Evolutionary conservation across 2,113 vertebrate genomes (phyloP).

Genomic region (Bos indicus): DNA sequence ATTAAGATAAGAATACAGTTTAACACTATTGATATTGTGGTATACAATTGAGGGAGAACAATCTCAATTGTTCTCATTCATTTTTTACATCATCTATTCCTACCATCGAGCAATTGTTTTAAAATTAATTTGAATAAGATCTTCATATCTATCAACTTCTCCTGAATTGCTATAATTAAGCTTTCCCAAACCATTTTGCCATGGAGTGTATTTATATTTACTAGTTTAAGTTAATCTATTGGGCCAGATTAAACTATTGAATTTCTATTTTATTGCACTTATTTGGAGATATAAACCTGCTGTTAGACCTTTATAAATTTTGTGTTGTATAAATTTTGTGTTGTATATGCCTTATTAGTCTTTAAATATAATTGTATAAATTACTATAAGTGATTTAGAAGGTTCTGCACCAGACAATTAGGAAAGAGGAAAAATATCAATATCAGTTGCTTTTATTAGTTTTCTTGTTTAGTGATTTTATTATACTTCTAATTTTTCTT

Average conservation of each 20-base stretch:
- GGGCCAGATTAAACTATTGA: not conserved
- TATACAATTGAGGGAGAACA: not conserved
- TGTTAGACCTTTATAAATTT: not conserved
- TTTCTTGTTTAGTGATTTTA: not conserved
- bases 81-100: not conserved
- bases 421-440: not conserved
- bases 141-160: not conserved
- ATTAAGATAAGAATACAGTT: not conserved
- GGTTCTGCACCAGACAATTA: not conserved
- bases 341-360: not conserved
- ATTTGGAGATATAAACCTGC: not conserved
- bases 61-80: not conserved
- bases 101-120: not conserved
- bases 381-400: not conserved
- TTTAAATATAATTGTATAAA: not conserved
- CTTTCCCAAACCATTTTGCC: not conserved
- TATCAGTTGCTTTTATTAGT: not conserved
- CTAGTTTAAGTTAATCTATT: not conserved
- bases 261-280: not conserved
- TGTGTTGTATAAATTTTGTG: not conserved
- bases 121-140: not conserved
- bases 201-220: not conserved
- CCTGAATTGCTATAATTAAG: not conserved
- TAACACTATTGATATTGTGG: not conserved
- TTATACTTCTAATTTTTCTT: not conserved